A percentile compares a stretch with the other conserved stretches of the same genome.
phyloP scores from a whole-genome alignment of 2,888 invertebrate species.

The Diaphora mendica region DNA sequence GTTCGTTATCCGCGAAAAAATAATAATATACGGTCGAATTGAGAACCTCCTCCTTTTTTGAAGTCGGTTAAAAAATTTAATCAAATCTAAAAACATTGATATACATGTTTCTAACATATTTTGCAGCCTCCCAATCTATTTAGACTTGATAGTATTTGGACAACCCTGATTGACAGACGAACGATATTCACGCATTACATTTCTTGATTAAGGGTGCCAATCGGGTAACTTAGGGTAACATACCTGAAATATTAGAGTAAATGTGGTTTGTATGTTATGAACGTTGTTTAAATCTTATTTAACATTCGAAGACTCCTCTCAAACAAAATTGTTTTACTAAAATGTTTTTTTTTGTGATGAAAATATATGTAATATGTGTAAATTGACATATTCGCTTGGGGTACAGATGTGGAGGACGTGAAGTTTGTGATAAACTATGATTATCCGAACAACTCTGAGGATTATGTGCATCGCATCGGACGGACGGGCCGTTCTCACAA shows the following conservation, averaged over 20 bases:
- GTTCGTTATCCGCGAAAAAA: too few species aligned
- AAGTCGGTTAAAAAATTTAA: too few species aligned
- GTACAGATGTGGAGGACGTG: slow-evolving; percentile 98
- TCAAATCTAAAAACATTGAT: too few species aligned
- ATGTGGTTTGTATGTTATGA: background rate
- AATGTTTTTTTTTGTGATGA: background rate
- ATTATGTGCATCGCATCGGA: slow-evolving; percentile 98
- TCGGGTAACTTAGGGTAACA: background rate
- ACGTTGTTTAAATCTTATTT: slow-evolving; percentile 1
- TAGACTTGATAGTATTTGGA: too few species aligned
- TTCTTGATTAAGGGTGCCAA: too few species aligned
- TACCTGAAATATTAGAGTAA: background rate
- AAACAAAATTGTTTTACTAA: background rate
- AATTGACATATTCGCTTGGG: background rate
- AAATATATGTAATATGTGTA: background rate
- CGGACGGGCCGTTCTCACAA: slow-evolving; percentile 97
- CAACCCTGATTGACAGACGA: too few species aligned
- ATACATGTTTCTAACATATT: too few species aligned
- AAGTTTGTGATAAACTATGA: slow-evolving; percentile 99
- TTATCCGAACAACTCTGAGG: slow-evolving; percentile 98
- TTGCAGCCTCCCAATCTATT: too few species aligned
- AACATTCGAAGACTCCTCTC: background rate
- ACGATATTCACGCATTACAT: background rate
- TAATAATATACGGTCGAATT: too few species aligned
- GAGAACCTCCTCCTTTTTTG: too few species aligned